These are phyloP conservation scores for Nephrocerus scutellatus DNA, from an alignment of 2,888 invertebrate species.

Conservation along the genomic window DNA sequence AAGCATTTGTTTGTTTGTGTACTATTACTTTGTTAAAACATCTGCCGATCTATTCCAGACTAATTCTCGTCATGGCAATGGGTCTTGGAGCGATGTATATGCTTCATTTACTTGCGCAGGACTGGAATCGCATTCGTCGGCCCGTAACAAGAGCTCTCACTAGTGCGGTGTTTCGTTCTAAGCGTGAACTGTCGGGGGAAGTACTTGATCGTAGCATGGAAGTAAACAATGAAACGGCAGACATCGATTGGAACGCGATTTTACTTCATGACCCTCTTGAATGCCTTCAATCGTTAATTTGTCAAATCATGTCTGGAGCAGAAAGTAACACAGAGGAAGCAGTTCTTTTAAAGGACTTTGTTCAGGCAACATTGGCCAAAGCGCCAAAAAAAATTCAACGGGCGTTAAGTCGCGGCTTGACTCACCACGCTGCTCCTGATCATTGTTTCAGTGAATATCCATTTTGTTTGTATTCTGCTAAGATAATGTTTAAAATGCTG, in stretches of 20 bases:
- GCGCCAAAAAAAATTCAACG: constrained; percentile 39
- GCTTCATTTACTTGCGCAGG: constrained; percentile 49
- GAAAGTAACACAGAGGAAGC: constrained; percentile 37
- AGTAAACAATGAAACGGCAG: constrained; percentile 9
- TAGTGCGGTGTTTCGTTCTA: constrained; percentile 24
- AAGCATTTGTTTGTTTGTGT: not conserved
- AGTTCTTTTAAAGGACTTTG: constrained; percentile 32
- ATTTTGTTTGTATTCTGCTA: constrained; percentile 44
- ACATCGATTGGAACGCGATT: constrained; percentile 42
- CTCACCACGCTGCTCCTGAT: constrained; percentile 30
- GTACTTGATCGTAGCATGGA: constrained; percentile 6
- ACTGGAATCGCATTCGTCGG: constrained; percentile 47
- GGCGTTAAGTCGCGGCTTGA: constrained; percentile 40
- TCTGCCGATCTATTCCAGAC: constrained; percentile 22
- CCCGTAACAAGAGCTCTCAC: constrained; percentile 35
- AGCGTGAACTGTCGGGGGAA: not conserved
- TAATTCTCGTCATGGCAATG: constrained; percentile 43
- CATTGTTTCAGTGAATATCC: constrained; percentile 43
- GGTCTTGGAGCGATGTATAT: constrained; percentile 49
- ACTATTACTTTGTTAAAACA: not conserved
- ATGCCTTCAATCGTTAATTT: constrained; percentile 44
- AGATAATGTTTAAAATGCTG: constrained; percentile 42
- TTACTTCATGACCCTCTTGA: constrained; percentile 42
- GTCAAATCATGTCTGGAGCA: constrained; percentile 43
- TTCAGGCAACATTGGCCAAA: constrained; percentile 34